Evolutionary conservation across 2,113 vertebrate species (phyloP), one percentile per base, ranked within the genome.

Genomic region (Tylochromis polylepis): DNA sequence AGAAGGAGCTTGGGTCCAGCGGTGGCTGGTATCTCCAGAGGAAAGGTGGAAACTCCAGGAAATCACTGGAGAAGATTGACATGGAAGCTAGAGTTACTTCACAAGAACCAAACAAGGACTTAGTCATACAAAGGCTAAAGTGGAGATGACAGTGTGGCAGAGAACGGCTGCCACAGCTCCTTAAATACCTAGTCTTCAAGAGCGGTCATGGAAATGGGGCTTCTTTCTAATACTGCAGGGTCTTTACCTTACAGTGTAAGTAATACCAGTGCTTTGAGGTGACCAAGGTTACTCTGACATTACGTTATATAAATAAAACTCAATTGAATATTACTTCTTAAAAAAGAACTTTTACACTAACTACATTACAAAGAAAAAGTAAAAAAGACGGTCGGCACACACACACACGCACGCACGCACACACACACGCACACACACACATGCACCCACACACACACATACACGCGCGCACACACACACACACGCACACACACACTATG

Each of bases 61-160:
- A 65, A 38, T 38, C 11, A 57, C 56, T 57, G 10, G 60, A 36
- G 31, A 3, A n/a, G 60, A 65, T 38, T 65, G 34, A 38, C 60
- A n/a, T n/a, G 34, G 60, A 65, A 65, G 5, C 60, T 65, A n/a
- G 60, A 38, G 60, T 65, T 65, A 65, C 31, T 65, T 36, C 31
- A 65, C 31, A 65, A 36, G 31, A 65, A 12, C 60, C 31, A 36
- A n/a, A 62, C 1, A 0, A 7, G 34, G 31, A 36, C 34, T 36
- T 36, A 36, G 34, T 36, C 34, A 6, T 6, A 36, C 34, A 36
- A 36, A 36, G 31, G 0, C 4, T 65, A 34, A 65, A 65, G 60
- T 0, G 60, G 60, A n/a, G 60, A 12, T 18, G 2, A 38, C 60
- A n/a, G 0, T 65, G 18, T 2, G 31, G 18, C 1, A 2, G 11